Conservation (phyloP, 2,113 vertebrate genomes). For the Cacatua alba region DNA sequence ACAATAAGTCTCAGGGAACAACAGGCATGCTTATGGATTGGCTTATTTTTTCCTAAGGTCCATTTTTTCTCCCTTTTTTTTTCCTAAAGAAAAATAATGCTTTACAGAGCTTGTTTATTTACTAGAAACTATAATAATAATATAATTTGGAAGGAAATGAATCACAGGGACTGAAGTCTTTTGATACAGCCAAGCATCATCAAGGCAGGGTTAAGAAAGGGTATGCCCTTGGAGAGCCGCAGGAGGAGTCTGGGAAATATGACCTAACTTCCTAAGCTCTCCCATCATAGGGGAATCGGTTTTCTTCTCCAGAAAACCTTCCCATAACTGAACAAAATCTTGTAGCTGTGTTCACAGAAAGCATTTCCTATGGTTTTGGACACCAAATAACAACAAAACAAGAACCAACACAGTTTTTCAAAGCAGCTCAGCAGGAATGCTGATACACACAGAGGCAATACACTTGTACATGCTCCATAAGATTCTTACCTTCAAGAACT, state of each 20-base stretch:
- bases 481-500: constrained; percentile 92
- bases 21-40: background rate
- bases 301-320: background rate
- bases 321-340: background rate
- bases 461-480: rapidly evolving
- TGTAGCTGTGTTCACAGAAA: background rate
- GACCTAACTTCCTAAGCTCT: constrained; percentile 15
- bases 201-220: background rate
- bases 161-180: constrained; percentile 20
- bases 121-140: constrained; percentile 12
- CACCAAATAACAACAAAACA: background rate
- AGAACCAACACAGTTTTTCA: background rate
- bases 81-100: background rate
- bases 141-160: constrained; percentile 26
- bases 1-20: background rate
- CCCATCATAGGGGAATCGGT: background rate
- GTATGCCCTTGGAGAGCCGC: background rate
- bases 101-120: constrained; percentile 25
- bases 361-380: background rate
- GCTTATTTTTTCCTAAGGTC: background rate
- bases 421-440: background rate
- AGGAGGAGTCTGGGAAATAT: background rate
- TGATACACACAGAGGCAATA: background rate
- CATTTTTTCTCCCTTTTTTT: background rate
- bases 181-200: background rate